Conservation (phyloP, 2,888 invertebrate genomes). For the Sarcophaga caerulescens region DNA sequence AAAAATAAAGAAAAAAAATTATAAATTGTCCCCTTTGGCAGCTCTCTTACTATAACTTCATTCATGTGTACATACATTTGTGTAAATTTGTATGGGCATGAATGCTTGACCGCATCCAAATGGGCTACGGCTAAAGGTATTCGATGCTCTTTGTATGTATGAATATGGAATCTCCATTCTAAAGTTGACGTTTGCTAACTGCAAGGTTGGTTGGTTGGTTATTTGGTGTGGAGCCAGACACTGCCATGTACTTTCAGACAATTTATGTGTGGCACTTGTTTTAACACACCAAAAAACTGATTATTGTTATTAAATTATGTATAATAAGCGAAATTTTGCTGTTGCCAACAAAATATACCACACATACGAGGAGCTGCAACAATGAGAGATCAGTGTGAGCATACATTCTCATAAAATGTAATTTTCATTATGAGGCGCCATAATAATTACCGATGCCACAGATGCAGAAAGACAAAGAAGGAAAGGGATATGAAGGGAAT, state of each 20-base stretch:
- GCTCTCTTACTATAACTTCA: conserved; percentile 13
- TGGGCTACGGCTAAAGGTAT: too few relatives aligned
- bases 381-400: too few relatives aligned
- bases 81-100: too few relatives aligned
- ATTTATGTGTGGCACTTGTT: conserved; percentile 51
- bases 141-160: too few relatives aligned
- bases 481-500: neutral
- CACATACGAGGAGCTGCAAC: neutral
- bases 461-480: neutral
- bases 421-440: conserved; percentile 65
- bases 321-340: conserved; percentile 57
- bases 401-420: conserved; percentile 31
- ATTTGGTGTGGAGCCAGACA: too few relatives aligned
- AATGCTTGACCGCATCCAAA: too few relatives aligned
- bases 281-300: neutral
- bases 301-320: conserved; percentile 58
- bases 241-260: neutral
- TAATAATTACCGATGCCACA: conserved; percentile 43
- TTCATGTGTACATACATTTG: conserved; percentile 9
- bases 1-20: too few relatives aligned
- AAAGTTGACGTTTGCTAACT: too few relatives aligned
- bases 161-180: too few relatives aligned
- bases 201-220: too few relatives aligned
- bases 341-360: neutral
- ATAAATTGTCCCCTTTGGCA: conserved; percentile 14